Percentiles rank a stretch among this genome's conserved stretches.
Conservation (phyloP, 2,888 invertebrate genomes). For the Mycalesis mineus region DNA sequence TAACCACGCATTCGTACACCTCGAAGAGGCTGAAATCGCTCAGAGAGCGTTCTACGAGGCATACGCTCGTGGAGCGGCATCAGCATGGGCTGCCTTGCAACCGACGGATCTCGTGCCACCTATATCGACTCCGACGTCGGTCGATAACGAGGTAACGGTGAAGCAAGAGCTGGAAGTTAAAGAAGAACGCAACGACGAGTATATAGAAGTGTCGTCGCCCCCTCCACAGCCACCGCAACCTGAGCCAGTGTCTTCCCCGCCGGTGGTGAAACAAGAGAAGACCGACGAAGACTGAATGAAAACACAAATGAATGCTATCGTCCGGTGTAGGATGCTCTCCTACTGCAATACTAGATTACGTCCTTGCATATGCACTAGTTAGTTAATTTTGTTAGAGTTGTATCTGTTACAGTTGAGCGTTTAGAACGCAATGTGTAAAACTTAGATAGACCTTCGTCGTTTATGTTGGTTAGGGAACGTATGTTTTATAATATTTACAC, state of each 20-base stretch:
- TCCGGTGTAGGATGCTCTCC: conserved; percentile 59
- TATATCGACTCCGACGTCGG: conserved; percentile 34
- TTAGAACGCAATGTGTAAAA: conserved; percentile 65
- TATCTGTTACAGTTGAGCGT: conserved; percentile 66
- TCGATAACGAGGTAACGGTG: conserved; percentile 43
- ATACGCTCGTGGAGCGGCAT: conserved; percentile 66
- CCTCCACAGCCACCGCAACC: conserved; percentile 49
- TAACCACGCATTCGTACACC: conserved; percentile 85
- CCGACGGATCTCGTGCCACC: conserved; percentile 47
- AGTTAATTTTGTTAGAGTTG: conserved; percentile 56
- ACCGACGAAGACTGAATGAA: conserved; percentile 57
- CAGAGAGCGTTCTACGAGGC: conserved; percentile 72
- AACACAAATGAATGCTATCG: conserved; percentile 48
- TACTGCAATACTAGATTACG: conserved; percentile 77
- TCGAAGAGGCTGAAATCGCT: conserved; percentile 74
- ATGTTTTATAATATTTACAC: conserved; percentile 75
- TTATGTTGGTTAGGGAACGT: conserved; percentile 62
- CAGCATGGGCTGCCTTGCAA: conserved; percentile 66
- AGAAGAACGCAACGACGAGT: conserved; percentile 69
- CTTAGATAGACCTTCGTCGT: conserved; percentile 44
- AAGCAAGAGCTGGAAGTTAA: conserved; percentile 68
- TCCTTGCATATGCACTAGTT: conserved; percentile 61
- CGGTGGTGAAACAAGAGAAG: conserved; percentile 64
- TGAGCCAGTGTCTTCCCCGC: conserved; percentile 36
- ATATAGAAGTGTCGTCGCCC: conserved; percentile 72